Base-by-base conservation (phyloP, 1,140 invertebrate species). In the Cydia amplana region DNA sequence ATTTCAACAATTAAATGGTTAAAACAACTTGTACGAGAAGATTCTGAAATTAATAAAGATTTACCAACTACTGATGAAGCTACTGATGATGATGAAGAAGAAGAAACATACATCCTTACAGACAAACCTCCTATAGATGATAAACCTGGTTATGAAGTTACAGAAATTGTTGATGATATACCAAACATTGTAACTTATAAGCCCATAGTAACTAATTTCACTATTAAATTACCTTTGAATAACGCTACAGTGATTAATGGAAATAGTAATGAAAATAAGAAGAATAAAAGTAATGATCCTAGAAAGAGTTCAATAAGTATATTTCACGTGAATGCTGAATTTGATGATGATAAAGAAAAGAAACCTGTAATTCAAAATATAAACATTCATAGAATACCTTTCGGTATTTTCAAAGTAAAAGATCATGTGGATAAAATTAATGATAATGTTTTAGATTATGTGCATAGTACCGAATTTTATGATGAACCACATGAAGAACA, bases 131-230 rank as follows among this genome's bases (percentile, higher is more conserved):
- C 14, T 28, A n/a, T 32, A 67, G 32, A 36, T 18, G 18, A 32
- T 40, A 70, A 18, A 70, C 32, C 80, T 20, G 79, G 46, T 4
- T 90, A 90, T 36, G 79, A 87, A 84, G 84, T 90, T 1, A 87
- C 85, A 43, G 88, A 90, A 81, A 75, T 79, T 0, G 75, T 90
- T 6, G 77, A 79, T 1, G 88, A 90, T 72, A 78, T 87, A 32
- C 85, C 85, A 12, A 83, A 88, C 67, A 74, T 78, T 12, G 78
- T 79, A n/a, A 82, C 79, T 7, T 63, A 46, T 43, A 16, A 32
- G 25, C 83, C 86, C 14, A 79, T 87, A 4, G 18, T 85, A 6
- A 16, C 80, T 28, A 86, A 87, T 46, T 88, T 82, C 40, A 82
- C 82, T 14, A 72, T 83, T 16, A 23, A 43, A 2, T 75, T 23